These are phyloP conservation scores for Acleris laterana DNA, from an alignment of 2,888 invertebrate genomes.

Conservation along the genomic window DNA sequence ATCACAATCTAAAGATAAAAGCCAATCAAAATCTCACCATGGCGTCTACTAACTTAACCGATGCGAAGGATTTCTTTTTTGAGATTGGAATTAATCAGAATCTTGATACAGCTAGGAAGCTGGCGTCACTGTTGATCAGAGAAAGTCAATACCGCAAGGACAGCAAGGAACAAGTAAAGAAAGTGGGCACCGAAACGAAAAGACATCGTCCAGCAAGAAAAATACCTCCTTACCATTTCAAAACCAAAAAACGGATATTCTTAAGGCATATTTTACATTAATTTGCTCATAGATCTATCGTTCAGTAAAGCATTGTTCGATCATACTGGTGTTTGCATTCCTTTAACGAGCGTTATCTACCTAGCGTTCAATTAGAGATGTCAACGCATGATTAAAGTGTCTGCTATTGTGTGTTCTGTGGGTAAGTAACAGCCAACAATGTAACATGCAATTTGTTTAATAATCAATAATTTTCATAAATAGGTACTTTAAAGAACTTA, in stretches of 20 bases:
- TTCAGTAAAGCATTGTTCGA: conserved; percentile 26
- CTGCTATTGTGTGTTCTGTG: conserved; percentile 15
- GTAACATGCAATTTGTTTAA: conserved; percentile 19
- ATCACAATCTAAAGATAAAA: conserved; percentile 49
- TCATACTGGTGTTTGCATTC: conserved; percentile 23
- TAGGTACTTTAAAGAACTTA: no score
- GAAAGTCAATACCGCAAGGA: conserved; percentile 39
- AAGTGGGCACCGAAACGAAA: conserved; percentile 2
- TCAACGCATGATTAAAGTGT: conserved; percentile 14
- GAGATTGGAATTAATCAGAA: conserved; percentile 44
- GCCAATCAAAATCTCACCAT: conserved; percentile 35
- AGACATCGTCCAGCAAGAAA: conserved; percentile 1
- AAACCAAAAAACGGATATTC: background rate
- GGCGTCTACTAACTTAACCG: conserved; percentile 26
- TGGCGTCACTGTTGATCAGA: conserved; percentile 55
- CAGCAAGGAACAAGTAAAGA: background rate
- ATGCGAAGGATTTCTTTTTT: background rate
- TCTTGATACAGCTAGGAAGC: conserved; percentile 56
- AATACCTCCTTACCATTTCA: background rate
- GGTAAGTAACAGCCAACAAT: conserved; percentile 13
- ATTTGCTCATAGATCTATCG: conserved; percentile 7
- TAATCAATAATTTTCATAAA: background rate
- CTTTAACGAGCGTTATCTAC: conserved; percentile 22
- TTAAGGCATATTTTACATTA: background rate
- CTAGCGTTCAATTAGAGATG: conserved; percentile 21